Base-by-base conservation (phyloP, 2,113 vertebrate genomes). In the Pygoscelis adeliae region DNA sequence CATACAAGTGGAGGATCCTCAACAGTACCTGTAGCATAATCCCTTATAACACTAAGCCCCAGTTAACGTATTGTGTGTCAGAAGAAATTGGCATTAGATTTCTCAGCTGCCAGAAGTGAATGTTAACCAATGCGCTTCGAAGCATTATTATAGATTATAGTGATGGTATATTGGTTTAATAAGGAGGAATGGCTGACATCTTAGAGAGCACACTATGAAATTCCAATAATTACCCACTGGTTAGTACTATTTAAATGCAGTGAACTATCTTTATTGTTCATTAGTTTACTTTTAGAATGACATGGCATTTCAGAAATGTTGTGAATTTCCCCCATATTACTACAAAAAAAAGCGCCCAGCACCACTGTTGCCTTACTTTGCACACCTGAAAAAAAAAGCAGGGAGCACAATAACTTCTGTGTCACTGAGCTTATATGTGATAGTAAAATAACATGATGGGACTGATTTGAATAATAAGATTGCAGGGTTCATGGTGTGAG, bases 401-500 rank as follows among this genome's bases (percentile, higher is more conserved):
- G 32, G 6, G 20, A 87, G 17, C 25, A 65, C 30, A 47, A 20
- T 87, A 97, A 87, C 71, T 97, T 97, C 77, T 83, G 44, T 76
- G 55, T 61, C 65, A 69, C 46, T 92, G 52, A 96, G 71, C 62
- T 97, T 92, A 95, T 56, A 78, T 67, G 46, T 73, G 32, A 79
- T 88, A 80, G 89, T 93, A 55, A 97, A 96, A 96, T 85, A 94
- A 89, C 15, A 76, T 40, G 36, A 95, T 63, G 7, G 11, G 29
- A 66, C 15, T 96, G 73, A 96, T 97, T 93, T 97, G 72, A 94
- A 79, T 96, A 97, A 94, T 86, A 56, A 88, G n/a, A 97, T 76
- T 90, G 29, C 32, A 69, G 29, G 22, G 30, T 83, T 91, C 67
- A 34, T 27, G 21, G 44, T 94, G 50, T 80, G 46, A 96, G 70